phyloP scores from a whole-genome alignment of 2,113 vertebrate genomes.

The Struthidea cinerea region DNA sequence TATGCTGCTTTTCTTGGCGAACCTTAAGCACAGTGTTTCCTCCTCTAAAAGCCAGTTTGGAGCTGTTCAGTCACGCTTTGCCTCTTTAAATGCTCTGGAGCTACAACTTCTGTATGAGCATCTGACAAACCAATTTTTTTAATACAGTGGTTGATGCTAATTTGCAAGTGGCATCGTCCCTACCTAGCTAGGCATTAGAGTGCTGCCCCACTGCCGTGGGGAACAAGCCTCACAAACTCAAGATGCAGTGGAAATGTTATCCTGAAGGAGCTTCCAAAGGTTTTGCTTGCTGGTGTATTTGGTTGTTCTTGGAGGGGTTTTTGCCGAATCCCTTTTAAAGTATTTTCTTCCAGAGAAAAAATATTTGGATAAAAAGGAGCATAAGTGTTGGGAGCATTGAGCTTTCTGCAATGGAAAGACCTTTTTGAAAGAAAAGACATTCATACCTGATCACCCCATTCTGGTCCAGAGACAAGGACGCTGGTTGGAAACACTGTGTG shows the following conservation, averaged over 20 bases:
- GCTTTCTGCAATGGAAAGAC: background rate
- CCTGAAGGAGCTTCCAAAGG: background rate
- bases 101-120: conserved; percentile 6
- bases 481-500: background rate
- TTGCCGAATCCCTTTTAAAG: background rate
- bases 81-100: conserved; percentile 52
- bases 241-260: background rate
- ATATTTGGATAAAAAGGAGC: background rate
- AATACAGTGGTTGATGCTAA: background rate
- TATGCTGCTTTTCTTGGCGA: conserved; percentile 59
- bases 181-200: background rate
- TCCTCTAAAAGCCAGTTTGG: conserved; percentile 61
- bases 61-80: conserved; percentile 49
- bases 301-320: background rate
- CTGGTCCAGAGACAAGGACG: background rate
- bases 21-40: conserved; percentile 25
- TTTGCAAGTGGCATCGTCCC: background rate
- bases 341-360: background rate
- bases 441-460: background rate
- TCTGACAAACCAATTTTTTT: background rate
- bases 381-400: background rate
- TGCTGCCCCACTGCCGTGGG: fast-evolving
- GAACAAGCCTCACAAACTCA: background rate
- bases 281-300: background rate
- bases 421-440: background rate